Percentiles rank a stretch among this genome's conserved stretches.
phyloP scores from a whole-genome alignment of 64 coral and sea anemone genomes.

The Dendrophyllia cribrosa region DNA sequence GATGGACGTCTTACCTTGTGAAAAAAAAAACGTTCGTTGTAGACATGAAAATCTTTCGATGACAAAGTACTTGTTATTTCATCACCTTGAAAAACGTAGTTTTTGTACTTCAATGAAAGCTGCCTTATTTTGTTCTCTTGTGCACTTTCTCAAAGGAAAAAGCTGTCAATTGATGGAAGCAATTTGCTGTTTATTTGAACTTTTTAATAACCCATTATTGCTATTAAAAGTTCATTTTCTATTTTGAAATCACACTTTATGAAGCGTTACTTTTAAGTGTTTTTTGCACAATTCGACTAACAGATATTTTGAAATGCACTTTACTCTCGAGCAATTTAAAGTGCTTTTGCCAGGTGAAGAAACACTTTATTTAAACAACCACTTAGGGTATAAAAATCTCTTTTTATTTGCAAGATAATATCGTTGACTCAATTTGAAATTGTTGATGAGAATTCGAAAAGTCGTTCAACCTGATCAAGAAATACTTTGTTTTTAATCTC shows the following conservation, averaged over 20 bases:
- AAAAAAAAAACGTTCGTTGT: too few species aligned
- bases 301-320: slow-evolving; percentile 28
- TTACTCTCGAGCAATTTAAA: slow-evolving; percentile 6
- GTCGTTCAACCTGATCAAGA: neutral
- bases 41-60: too few species aligned
- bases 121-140: slow-evolving; percentile 8
- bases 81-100: neutral
- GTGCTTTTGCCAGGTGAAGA: slow-evolving; percentile 32
- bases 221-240: neutral
- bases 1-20: neutral
- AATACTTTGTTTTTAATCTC: neutral
- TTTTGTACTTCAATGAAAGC: neutral
- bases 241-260: neutral
- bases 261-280: neutral
- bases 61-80: neutral
- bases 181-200: slow-evolving; percentile 40
- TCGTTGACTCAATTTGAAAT: neutral
- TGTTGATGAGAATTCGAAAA: neutral
- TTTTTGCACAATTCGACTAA: neutral
- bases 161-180: slow-evolving; percentile 44
- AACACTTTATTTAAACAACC: slow-evolving; percentile 45
- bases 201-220: slow-evolving; percentile 9
- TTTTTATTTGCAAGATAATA: neutral
- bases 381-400: neutral
- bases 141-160: slow-evolving; percentile 22